Conservation (phyloP, 2,797 vertebrate species). For the Erethizon dorsatum region DNA sequence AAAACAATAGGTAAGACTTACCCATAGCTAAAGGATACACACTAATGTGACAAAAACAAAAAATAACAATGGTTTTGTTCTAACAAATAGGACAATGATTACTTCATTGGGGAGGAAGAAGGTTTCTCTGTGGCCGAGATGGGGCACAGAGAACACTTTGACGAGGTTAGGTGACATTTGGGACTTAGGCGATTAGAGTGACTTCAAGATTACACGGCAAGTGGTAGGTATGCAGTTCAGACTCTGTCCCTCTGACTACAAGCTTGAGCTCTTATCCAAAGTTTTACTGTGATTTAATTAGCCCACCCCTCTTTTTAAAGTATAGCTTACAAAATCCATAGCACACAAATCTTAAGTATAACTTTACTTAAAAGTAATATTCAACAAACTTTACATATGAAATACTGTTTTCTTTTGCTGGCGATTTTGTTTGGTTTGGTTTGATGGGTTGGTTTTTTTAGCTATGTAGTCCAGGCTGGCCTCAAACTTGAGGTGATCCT, state of each 20-base stretch:
- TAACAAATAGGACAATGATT: neutral
- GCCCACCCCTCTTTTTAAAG: neutral
- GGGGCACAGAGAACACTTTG: neutral
- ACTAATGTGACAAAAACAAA: neutral
- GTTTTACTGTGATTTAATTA: neutral
- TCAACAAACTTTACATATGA: conserved; percentile 42
- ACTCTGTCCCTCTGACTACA: neutral
- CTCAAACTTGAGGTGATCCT: neutral
- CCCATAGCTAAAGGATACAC: neutral
- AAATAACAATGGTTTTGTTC: neutral
- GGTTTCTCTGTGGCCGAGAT: neutral
- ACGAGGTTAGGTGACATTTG: neutral
- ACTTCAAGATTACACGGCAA: neutral
- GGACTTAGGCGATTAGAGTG: neutral
- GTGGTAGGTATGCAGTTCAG: neutral
- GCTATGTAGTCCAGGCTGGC: neutral
- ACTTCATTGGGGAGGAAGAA: neutral
- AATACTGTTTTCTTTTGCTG: conserved; percentile 37
- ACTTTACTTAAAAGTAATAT: conserved; percentile 35
- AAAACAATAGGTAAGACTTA: conserved; percentile 38
- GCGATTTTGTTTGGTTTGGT: neutral
- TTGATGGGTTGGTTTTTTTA: neutral
- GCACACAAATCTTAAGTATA: conserved; percentile 7
- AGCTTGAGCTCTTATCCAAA: conserved; percentile 1
- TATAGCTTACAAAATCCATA: conserved; percentile 42